These are phyloP conservation scores for Dendronephthya gigantea DNA, from an alignment of 64 coral and sea anemone species.

Conservation along the genomic window DNA sequence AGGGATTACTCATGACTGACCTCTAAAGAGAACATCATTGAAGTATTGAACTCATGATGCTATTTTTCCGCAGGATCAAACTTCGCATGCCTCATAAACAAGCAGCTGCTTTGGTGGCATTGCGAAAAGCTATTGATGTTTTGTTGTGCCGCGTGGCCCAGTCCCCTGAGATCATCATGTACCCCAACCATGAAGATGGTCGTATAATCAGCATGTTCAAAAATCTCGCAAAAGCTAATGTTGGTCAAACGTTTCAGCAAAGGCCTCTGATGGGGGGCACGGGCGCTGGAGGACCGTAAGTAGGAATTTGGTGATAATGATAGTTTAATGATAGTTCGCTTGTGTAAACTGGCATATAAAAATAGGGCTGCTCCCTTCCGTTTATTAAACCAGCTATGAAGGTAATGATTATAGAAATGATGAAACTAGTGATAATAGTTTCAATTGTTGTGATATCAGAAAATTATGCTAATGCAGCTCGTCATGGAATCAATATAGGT, in stretches of 20 bases:
- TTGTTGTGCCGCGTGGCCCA: conserved; percentile 61
- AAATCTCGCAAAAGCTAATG: conserved; percentile 64
- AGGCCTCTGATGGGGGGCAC: conserved; percentile 31
- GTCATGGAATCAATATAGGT: too few relatives aligned
- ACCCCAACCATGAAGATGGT: conserved; percentile 65
- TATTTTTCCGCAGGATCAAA: conserved; percentile 41
- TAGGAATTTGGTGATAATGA: not conserved
- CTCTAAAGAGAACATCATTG: not conserved
- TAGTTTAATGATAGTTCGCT: not conserved
- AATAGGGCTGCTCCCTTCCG: too few relatives aligned
- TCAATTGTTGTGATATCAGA: too few relatives aligned
- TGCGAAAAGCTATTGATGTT: conserved; percentile 71
- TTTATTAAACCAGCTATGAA: too few relatives aligned
- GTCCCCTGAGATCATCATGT: conserved; percentile 49
- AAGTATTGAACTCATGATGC: not conserved
- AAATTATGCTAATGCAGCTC: not conserved
- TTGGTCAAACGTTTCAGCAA: conserved; percentile 26
- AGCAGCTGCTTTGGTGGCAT: conserved; percentile 73
- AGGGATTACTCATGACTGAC: not conserved
- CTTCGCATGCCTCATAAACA: conserved; percentile 79
- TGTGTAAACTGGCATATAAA: not conserved
- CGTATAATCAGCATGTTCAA: conserved; percentile 64
- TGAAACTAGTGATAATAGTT: too few relatives aligned
- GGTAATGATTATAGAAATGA: too few relatives aligned
- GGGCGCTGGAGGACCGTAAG: conserved; percentile 43